These are phyloP conservation scores for Peribatodes rhomboidaria DNA, from an alignment of 2,888 invertebrate genomes.

Conservation along the genomic window DNA sequence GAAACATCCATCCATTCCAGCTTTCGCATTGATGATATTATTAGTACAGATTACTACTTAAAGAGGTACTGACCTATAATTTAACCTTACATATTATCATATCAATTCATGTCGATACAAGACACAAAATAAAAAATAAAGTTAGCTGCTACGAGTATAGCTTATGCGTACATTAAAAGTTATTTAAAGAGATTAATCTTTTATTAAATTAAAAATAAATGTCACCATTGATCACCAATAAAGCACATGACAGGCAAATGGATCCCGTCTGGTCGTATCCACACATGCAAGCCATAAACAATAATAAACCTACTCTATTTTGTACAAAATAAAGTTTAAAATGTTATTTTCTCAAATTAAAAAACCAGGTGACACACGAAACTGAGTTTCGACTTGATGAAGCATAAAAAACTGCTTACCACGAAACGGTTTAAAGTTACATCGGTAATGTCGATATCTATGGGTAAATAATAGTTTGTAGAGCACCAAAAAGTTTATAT, in stretches of 20 bases:
- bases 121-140: too few relatives aligned
- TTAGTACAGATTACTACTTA: too few relatives aligned
- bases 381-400: conserved; percentile 76
- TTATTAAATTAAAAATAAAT: conserved; percentile 51
- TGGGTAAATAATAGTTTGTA: conserved; percentile 39
- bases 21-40: too few relatives aligned
- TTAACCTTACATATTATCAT: too few relatives aligned
- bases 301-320: conserved; percentile 48
- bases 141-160: too few relatives aligned
- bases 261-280: conserved; percentile 53
- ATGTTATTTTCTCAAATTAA: conserved; percentile 38
- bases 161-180: background rate
- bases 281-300: conserved; percentile 64
- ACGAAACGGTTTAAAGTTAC: conserved; percentile 75
- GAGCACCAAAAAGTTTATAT: conserved; percentile 8
- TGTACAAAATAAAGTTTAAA: conserved; percentile 51
- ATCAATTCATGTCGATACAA: too few relatives aligned
- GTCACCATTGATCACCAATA: conserved; percentile 58
- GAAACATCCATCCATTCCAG: too few relatives aligned
- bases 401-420: conserved; percentile 81
- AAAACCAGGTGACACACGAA: conserved; percentile 76
- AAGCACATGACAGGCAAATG: conserved; percentile 72
- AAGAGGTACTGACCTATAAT: too few relatives aligned
- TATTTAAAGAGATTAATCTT: conserved; percentile 8
- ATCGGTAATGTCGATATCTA: conserved; percentile 54